Conservation (phyloP, 2,113 vertebrate genomes). For the Dinomys branickii region DNA sequence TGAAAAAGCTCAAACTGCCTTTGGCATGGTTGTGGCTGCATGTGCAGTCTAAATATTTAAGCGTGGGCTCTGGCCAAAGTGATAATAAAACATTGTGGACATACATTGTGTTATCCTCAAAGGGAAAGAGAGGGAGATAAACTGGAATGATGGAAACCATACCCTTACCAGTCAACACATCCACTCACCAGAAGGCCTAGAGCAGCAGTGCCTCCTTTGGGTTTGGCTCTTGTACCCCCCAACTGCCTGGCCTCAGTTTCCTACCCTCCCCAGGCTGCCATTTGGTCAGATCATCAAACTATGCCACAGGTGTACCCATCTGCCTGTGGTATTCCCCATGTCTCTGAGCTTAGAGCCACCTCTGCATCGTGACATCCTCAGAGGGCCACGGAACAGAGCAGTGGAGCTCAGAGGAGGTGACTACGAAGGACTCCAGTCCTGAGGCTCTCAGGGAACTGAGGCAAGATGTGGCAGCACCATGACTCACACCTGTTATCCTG, state of each 20-base stretch:
- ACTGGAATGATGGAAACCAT: neutral
- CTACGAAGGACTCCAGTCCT: neutral
- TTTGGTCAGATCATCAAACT: too few species aligned
- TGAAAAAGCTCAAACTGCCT: neutral
- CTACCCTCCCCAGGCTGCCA: neutral
- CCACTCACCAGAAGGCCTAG: too few species aligned
- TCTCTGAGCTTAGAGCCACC: neutral
- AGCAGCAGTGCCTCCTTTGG: neutral
- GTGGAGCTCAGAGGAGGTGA: neutral
- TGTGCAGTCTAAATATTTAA: neutral
- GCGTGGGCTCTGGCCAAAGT: neutral
- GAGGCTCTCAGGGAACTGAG: neutral
- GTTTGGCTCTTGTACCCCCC: neutral
- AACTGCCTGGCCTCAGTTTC: neutral
- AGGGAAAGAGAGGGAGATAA: neutral
- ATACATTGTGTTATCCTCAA: neutral
- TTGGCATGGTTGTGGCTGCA: neutral
- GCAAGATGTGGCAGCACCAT: neutral
- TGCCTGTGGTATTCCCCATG: neutral
- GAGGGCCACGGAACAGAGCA: neutral
- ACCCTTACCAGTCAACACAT: neutral
- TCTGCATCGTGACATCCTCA: neutral
- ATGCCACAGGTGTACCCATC: neutral
- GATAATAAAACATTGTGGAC: neutral
- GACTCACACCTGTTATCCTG: neutral